Evolutionary conservation across 2,888 invertebrate genomes (phyloP).

Genomic region (Lasioglossum figueresi): DNA sequence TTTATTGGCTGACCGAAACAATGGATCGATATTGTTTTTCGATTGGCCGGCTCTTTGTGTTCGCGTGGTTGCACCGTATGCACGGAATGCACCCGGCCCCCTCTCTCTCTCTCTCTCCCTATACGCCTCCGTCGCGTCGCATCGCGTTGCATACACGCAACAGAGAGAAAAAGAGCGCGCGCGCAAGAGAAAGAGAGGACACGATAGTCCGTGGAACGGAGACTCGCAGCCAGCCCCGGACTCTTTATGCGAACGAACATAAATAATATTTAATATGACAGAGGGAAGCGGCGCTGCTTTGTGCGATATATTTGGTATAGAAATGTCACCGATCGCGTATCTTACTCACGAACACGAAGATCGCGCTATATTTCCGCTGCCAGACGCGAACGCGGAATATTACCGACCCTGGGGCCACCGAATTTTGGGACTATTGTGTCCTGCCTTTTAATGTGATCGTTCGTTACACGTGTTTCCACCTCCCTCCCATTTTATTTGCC

Average conservation of each 20-base stretch:
- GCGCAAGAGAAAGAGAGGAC: slow-evolving; percentile 7
- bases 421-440: background rate
- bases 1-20: slow-evolving; percentile 82
- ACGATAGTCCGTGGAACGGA: slow-evolving; percentile 29
- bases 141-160: slow-evolving; percentile 1
- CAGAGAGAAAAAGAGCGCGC: background rate
- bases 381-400: slow-evolving; percentile 29
- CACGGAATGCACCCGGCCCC: slow-evolving; percentile 20
- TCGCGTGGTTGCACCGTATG: slow-evolving; percentile 42
- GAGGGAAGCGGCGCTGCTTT: slow-evolving; percentile 78
- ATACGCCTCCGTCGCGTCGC: background rate
- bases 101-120: background rate
- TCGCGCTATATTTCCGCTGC: slow-evolving; percentile 24
- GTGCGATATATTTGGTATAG: slow-evolving; percentile 83
- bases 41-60: slow-evolving; percentile 75
- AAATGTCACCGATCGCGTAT: slow-evolving; percentile 83
- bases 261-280: slow-evolving; percentile 84
- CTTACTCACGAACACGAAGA: slow-evolving; percentile 69
- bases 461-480: background rate
- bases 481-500: background rate
- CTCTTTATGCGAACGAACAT: slow-evolving; percentile 78
- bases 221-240: slow-evolving; percentile 54
- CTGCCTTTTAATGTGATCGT: background rate
- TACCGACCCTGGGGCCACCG: background rate
- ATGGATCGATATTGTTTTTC: slow-evolving; percentile 84